Base-by-base conservation (phyloP, 2,113 vertebrate genomes). In the Cyphomyrus discorhynchus region DNA sequence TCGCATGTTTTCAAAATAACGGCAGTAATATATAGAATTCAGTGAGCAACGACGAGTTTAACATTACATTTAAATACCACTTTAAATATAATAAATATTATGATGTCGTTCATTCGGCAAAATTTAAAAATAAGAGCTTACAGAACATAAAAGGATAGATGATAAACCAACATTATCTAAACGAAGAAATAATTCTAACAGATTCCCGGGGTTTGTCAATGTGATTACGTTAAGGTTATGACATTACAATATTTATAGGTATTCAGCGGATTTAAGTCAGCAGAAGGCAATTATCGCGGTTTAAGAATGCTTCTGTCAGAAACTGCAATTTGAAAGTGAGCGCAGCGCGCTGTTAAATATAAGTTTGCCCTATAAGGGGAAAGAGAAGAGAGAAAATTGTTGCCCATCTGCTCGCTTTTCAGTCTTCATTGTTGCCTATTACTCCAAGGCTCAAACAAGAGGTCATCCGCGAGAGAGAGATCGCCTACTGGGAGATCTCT, bases 321-420 rank as follows among this genome's bases (percentile, higher is more conserved):
- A 31, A 21, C 47, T 8, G 82, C 39, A 50, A 46, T 39, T 89
- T 88, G 83, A 62, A 89, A 86, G 21, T 52, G 88, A 80, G 82
- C 62, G 56, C 85, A 90, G 89, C 91, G 50, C 45, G 89, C 88
- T 24, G 82, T 46, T 91, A 83, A 42, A 49, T 62, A 50, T 77
- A 90, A 86, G 86, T 80, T 88, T 88, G 88, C 56, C 77, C 89
- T 27, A 85, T 89, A 42, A 47, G 83, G 89, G 87, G 35, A 89
- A 84, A 70, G 88, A 91, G 88, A 62, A 90, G 85, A 90, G 89
- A 91, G 92, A 89, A 95, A 95, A 93, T 96, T 94, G 92, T 95
- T 89, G 93, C 95, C 97, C 97, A 97, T 97, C 97, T 98, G 97
- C 95, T 96, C 94, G 93, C 95, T 94, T 96, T 94, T 96, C 49